Evolutionary conservation across 2,888 invertebrate genomes (phyloP).

Genomic region (Oasisia sp.): DNA sequence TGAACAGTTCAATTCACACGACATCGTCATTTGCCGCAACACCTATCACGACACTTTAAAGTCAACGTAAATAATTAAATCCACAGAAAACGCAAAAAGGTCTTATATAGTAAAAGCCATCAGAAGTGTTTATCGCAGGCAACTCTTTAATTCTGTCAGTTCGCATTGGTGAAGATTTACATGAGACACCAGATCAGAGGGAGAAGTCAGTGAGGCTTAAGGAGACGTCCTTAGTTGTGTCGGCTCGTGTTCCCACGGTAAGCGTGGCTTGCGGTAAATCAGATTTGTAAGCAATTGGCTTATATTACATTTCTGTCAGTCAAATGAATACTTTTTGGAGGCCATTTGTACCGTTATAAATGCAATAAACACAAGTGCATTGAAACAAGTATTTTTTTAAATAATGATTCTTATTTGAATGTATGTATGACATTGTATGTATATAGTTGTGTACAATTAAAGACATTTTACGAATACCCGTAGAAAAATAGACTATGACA

Average conservation of each 20-base stretch:
- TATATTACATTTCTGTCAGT: neutral
- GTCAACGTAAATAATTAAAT: neutral
- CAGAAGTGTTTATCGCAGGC: neutral
- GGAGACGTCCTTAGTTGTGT: neutral
- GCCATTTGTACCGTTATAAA: too few species aligned
- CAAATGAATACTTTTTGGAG: too few species aligned
- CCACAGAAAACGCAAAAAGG: neutral
- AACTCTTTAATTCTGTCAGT: neutral
- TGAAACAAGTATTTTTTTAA: too few species aligned
- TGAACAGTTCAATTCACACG: neutral
- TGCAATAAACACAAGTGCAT: too few species aligned
- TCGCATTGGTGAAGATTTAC: neutral
- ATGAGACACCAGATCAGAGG: neutral
- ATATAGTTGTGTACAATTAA: too few species aligned
- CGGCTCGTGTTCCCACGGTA: neutral
- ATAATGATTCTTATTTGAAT: too few species aligned
- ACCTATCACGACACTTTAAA: neutral
- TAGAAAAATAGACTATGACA: too few species aligned
- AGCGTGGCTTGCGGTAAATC: neutral
- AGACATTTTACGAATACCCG: too few species aligned
- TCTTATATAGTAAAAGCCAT: neutral
- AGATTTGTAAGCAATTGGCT: neutral
- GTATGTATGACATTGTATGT: too few species aligned
- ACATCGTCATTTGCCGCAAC: neutral
- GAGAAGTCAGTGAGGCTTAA: neutral